phyloP scores from a whole-genome alignment of 2,113 vertebrate species.

The Pelecanoides urinatrix region DNA sequence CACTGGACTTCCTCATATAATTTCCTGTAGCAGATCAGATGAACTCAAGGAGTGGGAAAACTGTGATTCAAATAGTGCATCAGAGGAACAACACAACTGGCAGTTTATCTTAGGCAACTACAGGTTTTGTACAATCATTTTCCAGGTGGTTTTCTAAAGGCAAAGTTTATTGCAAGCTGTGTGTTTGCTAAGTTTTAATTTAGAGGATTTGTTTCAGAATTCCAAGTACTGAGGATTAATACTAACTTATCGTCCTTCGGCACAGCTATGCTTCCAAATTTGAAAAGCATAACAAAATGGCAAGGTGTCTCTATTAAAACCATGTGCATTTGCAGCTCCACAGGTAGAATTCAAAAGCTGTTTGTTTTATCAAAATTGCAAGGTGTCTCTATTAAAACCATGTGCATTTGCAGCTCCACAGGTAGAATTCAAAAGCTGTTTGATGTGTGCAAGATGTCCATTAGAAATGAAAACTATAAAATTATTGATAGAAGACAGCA shows the following conservation, averaged over 20 bases:
- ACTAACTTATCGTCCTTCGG: background rate
- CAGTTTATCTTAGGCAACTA: background rate
- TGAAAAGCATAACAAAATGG: background rate
- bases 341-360: background rate
- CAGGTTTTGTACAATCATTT: background rate
- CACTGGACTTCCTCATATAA: background rate
- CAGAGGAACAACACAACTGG: background rate
- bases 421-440: background rate
- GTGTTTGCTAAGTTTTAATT: background rate
- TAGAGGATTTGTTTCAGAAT: background rate
- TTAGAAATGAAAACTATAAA: background rate
- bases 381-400: background rate
- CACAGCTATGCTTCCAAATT: background rate
- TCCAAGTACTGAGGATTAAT: background rate
- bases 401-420: background rate
- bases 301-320: background rate
- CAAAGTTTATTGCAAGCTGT: background rate
- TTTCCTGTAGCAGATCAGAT: background rate
- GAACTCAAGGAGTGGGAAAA: background rate
- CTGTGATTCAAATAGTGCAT: background rate
- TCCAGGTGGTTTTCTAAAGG: background rate
- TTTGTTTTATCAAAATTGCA: background rate
- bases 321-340: background rate
- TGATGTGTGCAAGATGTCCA: background rate
- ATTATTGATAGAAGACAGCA: background rate